Base-by-base conservation (phyloP, 2,888 invertebrate species). In the Pherbina coryleti region DNA sequence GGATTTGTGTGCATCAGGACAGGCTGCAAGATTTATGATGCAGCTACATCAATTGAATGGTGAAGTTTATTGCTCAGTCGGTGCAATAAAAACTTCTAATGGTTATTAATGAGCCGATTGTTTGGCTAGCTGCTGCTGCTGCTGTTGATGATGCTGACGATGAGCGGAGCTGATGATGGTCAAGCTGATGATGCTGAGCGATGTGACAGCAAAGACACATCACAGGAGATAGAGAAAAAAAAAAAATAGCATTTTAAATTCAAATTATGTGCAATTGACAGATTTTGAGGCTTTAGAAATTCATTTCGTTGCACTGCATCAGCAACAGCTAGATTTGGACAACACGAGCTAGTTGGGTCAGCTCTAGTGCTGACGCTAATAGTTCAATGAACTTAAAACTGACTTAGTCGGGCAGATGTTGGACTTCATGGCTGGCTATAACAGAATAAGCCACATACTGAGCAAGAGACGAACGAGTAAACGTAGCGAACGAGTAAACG, bases 21-120 rank as follows among this genome's bases (percentile, higher is more conserved):
- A 44, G 14, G 69, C 37, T 69, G 71, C 34, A 79, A 79, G 77
- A 81, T 81, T 79, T 77, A 81, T 80, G 81, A 67, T 75, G 34
- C 73, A 75, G 77, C 34, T 55, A n/a, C 73, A 75, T 67, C 69
- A 66, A 78, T 67, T 60, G 76, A 73, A 75, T 81, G 79, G 79
- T 76, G 79, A 80, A 78, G 71, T 71, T 71, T 71, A 81, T 80
- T 76, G 77, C 71, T 76, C 66, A 78, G 73, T 72, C 55, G 44
- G 57, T 73, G 78, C 78, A 70, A 80, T 81, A 79, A 81, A 81
- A 77, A 80, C 76, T 76, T 78, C 78, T 75, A 76, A 70, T 79
- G 76, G 28, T 79, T 77, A 80, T 81, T 49, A 73, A 73, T 55
- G 67, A 73, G 60, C 44, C 64, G 51, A 77, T 67, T 78, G 82